Evolutionary conservation across 2,797 vertebrate genomes (phyloP).

Genomic region (Lepilemur ruficaudatus): DNA sequence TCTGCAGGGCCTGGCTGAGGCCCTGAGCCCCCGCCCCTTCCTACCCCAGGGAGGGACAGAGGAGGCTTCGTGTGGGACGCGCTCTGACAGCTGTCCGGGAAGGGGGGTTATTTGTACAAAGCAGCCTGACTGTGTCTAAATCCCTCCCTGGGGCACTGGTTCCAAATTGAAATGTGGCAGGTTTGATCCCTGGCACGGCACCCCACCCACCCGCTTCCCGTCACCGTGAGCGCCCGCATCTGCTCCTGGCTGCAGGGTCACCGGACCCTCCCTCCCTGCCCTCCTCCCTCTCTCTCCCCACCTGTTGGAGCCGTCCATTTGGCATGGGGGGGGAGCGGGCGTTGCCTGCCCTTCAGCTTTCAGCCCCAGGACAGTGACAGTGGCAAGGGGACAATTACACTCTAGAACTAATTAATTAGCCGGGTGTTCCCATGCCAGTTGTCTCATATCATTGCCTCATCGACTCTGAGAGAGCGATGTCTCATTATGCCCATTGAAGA

Average conservation of each 20-base stretch:
- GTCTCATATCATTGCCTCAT: background rate
- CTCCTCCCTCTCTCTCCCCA: background rate
- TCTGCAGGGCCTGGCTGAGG: background rate
- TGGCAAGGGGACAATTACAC: rapidly evolving
- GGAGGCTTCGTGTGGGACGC: background rate
- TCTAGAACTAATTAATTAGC: background rate
- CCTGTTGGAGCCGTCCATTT: background rate
- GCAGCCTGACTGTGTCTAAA: slow-evolving; percentile 38
- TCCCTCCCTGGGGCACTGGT: slow-evolving; percentile 57
- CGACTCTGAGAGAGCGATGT: rapidly evolving
- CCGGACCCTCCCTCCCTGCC: background rate
- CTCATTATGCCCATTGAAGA: background rate
- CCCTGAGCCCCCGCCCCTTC: background rate
- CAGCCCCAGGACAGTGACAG: background rate
- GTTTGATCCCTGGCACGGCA: background rate
- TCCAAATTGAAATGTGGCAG: slow-evolving; percentile 60
- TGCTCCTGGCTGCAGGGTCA: background rate
- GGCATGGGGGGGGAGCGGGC: rapidly evolving
- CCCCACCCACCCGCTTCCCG: background rate
- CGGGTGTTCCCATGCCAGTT: rapidly evolving
- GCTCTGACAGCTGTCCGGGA: slow-evolving; percentile 52
- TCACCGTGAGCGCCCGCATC: background rate
- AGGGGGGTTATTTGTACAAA: slow-evolving; percentile 57
- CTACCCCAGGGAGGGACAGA: background rate
- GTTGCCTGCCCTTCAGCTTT: background rate